Conservation (phyloP, 1,140 invertebrate genomes). For the Ectropis grisescens region DNA sequence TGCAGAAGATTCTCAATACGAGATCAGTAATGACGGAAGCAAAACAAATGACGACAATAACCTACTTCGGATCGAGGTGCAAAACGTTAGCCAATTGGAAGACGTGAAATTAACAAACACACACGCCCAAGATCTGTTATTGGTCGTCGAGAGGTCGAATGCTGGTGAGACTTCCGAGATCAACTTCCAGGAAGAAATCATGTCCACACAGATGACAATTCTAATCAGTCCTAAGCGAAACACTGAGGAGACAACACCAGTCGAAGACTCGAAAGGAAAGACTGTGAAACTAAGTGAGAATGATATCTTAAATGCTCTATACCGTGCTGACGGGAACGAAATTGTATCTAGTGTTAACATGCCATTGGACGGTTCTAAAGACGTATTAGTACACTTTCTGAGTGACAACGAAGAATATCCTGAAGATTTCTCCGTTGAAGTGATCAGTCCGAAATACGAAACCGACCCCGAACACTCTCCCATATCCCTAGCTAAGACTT, state of each 20-base stretch:
- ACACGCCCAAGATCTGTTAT: conserved; percentile 15
- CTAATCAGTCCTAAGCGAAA: conserved; percentile 26
- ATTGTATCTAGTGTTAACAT: conserved; percentile 21
- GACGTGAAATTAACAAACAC: conserved; percentile 13
- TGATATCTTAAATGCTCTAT: conserved; percentile 22
- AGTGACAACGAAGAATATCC: conserved; percentile 26
- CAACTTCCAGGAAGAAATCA: conserved; percentile 5
- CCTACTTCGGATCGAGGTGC: conserved; percentile 29
- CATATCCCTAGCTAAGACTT: conserved; percentile 32
- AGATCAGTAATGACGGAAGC: conserved; percentile 4
- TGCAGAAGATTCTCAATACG: conserved; percentile 1
- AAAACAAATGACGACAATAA: conserved; percentile 7
- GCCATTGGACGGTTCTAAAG: conserved; percentile 18
- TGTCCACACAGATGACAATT: conserved; percentile 29
- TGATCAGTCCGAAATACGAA: conserved; percentile 34
- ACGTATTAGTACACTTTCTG: conserved; percentile 9
- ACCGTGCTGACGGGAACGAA: conserved; percentile 17
- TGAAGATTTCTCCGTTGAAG: conserved; percentile 32
- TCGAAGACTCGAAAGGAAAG: too few relatives aligned
- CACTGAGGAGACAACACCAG: too few relatives aligned
- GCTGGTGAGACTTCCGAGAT: conserved; percentile 9
- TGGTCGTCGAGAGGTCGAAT: conserved; percentile 30
- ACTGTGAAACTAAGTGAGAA: too few relatives aligned
- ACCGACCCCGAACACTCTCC: conserved; percentile 34
- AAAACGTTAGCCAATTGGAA: conserved; percentile 17